Evolutionary conservation across 2,888 invertebrate genomes (phyloP), one percentile per base, ranked within the genome.

Genomic region (Gastrophysa polygoni): DNA sequence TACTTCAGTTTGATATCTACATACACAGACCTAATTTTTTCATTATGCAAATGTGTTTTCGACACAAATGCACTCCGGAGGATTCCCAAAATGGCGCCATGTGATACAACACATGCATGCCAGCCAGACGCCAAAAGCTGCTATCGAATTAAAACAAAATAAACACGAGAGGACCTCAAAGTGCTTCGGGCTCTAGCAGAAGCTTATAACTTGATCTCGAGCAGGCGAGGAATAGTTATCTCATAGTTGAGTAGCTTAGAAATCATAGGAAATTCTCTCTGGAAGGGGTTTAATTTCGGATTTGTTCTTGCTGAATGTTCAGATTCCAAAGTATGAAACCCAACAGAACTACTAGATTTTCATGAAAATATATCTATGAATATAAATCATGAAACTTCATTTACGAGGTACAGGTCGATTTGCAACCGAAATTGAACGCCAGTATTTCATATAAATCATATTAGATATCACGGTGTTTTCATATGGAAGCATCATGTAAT

Each of bases 141-240:
- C 32, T 67, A 66, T 57, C 29, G 60, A 62, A 72, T 72, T 72
- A 71, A 72, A 72, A 70, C 70, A 71, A 71, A 71, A 72, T 71
- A 72, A 72, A 72, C 72, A 72, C 50, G 61, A 10, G 52, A 44
- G 44, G 14, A 16, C 57, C 61, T 58, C 63, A 66, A 70, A 70
- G 68, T 68, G 68, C 68, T 52, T 32, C 28, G 54, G 66, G 70
- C 62, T 55, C 54, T 59, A 52, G 64, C 47, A 57, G 59, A 63
- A 55, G 65, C 63, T 69, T 38, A n/a, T 38, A 38, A 38, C 38
- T 38, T 38, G 38, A 38, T 38, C 38, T 38, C 14, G 4, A 38
- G n/a, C 38, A 38, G 38, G 38, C 38, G 38, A 14, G 3, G 28
- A 49, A 68, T 67, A 68, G 66, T 70, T 70, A 68, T 61, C 66